Evolutionary conservation across 2,888 invertebrate genomes (phyloP).

Genomic region (Archips crataeganus): DNA sequence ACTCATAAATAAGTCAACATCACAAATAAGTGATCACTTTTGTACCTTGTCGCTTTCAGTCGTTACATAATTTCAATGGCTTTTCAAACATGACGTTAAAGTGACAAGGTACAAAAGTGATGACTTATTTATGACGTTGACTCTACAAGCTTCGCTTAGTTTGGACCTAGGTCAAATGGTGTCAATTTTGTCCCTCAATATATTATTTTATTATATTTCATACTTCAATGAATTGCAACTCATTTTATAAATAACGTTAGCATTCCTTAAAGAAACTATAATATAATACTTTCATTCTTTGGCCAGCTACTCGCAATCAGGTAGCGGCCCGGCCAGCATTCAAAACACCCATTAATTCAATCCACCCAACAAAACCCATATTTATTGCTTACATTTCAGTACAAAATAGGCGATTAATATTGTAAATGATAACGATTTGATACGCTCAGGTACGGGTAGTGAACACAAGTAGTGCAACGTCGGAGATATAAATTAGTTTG

Average conservation of each 20-base stretch:
- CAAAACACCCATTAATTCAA: slow-evolving; percentile 20
- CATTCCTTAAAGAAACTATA: not conserved
- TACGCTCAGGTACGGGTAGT: slow-evolving; percentile 3
- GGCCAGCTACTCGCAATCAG: slow-evolving; percentile 10
- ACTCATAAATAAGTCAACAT: too few relatives aligned
- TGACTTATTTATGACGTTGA: too few relatives aligned
- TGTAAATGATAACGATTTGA: slow-evolving; percentile 22
- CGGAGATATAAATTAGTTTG: slow-evolving; percentile 11
- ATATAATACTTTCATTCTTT: not conserved
- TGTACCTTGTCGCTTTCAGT: too few relatives aligned
- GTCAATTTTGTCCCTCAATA: too few relatives aligned
- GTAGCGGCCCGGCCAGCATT: slow-evolving; percentile 8
- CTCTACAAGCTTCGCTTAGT: too few relatives aligned
- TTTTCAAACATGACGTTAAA: too few relatives aligned
- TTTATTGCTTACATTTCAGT: slow-evolving; percentile 21
- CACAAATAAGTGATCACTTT: too few relatives aligned
- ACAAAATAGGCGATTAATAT: slow-evolving; percentile 28
- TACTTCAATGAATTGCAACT: not conserved
- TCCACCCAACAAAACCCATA: slow-evolving; percentile 11
- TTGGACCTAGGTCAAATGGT: too few relatives aligned
- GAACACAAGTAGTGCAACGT: slow-evolving; percentile 17
- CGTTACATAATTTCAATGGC: too few relatives aligned
- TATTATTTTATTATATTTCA: too few relatives aligned
- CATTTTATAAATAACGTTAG: not conserved
- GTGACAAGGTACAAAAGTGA: too few relatives aligned